A percentile compares a stretch with the other conserved stretches of the same genome.
Evolutionary conservation across 2,888 invertebrate species (phyloP).

Genomic region (Lypha dubia): DNA sequence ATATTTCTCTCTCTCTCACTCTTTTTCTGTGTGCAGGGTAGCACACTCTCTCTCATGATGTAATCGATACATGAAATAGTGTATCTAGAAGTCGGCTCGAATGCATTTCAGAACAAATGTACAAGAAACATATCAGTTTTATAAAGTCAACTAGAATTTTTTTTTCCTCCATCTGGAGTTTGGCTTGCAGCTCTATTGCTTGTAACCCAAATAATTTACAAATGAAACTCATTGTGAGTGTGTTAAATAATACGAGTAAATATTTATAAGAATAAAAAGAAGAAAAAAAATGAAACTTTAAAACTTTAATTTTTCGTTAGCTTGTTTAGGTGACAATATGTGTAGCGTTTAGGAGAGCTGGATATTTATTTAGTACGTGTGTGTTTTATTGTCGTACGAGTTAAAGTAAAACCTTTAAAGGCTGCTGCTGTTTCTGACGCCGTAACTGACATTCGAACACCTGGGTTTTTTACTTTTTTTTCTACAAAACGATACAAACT

Average conservation of each 20-base stretch:
- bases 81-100: background rate
- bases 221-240: conserved; percentile 26
- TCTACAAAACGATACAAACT: conserved; percentile 44
- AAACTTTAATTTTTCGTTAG: conserved; percentile 37
- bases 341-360: background rate
- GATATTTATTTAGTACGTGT: conserved; percentile 27
- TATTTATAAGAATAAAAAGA: conserved; percentile 39
- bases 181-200: background rate
- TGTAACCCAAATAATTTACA: conserved; percentile 62
- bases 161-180: conserved; percentile 19
- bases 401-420: conserved; percentile 45
- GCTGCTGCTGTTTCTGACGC: conserved; percentile 50
- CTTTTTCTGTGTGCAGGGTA: too few relatives aligned
- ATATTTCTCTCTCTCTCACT: too few relatives aligned
- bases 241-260: conserved; percentile 61
- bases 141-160: conserved; percentile 18
- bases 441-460: conserved; percentile 63
- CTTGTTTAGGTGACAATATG: conserved; percentile 66
- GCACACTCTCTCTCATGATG: too few relatives aligned
- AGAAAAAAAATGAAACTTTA: conserved; percentile 16
- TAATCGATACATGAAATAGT: background rate
- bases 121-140: background rate
- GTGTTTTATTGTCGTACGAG: conserved; percentile 11
- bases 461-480: conserved; percentile 69
- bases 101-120: background rate